These are phyloP conservation scores for Apus apus DNA, from an alignment of 2,113 vertebrate genomes.

Conservation along the genomic window DNA sequence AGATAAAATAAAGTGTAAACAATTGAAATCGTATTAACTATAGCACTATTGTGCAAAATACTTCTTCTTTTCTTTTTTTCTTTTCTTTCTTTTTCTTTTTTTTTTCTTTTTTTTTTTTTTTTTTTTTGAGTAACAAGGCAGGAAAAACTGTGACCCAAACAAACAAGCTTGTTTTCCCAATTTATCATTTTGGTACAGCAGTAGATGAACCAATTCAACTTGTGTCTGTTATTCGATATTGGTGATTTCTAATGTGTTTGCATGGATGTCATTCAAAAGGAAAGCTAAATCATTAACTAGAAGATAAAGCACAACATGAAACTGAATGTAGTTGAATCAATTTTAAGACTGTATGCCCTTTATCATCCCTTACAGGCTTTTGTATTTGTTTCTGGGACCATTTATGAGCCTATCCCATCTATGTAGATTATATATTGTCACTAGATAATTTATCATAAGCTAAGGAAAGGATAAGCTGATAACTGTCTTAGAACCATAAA, in stretches of 20 bases:
- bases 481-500: not conserved
- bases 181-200: not conserved
- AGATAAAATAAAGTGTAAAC: not conserved
- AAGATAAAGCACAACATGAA: not conserved
- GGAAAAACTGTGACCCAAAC: not conserved
- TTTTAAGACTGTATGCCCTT: not conserved
- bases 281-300: constrained; percentile 26
- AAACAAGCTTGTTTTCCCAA: not conserved
- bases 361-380: not conserved
- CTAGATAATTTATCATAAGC: not conserved
- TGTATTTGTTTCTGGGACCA: not conserved
- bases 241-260: not conserved
- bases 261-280: not conserved
- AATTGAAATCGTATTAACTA: not conserved
- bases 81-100: no score
- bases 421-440: not conserved
- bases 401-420: not conserved
- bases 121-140: not conserved
- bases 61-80: no score
- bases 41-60: not conserved
- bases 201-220: not conserved
- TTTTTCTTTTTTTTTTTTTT: no score
- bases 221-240: not conserved
- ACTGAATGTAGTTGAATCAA: not conserved
- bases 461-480: not conserved